Conservation (phyloP, 2,113 vertebrate genomes). For the Protobothrops flavoviridis region DNA sequence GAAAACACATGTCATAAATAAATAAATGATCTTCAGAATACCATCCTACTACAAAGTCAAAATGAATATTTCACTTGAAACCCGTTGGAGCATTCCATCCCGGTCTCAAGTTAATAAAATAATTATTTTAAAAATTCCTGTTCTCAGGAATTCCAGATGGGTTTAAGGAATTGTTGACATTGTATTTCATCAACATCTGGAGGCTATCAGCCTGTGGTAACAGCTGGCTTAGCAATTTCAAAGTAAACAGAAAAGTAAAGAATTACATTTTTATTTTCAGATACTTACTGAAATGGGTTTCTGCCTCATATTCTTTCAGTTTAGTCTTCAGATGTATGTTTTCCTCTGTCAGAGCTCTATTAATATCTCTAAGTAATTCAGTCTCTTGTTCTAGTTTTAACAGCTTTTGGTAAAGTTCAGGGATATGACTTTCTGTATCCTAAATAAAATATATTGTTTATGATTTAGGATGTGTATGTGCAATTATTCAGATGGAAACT, state of each 20-base stretch:
- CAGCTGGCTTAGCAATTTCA: not conserved
- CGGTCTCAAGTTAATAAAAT: not conserved
- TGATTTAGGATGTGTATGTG: not conserved
- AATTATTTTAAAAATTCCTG: not conserved
- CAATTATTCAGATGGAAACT: not conserved
- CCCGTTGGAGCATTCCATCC: not conserved
- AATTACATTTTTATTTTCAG: not conserved
- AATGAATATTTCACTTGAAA: not conserved
- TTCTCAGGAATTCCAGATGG: not conserved
- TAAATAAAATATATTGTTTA: slow-evolving; percentile 3
- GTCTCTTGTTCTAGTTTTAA: slow-evolving; percentile 75
- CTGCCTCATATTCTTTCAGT: slow-evolving; percentile 50
- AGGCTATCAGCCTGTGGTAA: not conserved
- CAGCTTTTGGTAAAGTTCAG: slow-evolving; percentile 69
- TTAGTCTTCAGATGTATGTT: slow-evolving; percentile 76
- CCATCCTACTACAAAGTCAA: not conserved
- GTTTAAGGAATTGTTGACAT: not conserved
- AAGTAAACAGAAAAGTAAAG: not conserved
- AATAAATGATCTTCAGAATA: not conserved
- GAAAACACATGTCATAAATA: not conserved
- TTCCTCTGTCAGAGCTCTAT: slow-evolving; percentile 76
- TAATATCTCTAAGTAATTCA: slow-evolving; percentile 74
- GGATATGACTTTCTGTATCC: slow-evolving; percentile 48
- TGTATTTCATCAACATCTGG: not conserved
- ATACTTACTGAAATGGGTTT: slow-evolving; percentile 59